Evolutionary conservation across 2,113 vertebrate species (phyloP).

Genomic region (Sminthopsis crassicaudata): DNA sequence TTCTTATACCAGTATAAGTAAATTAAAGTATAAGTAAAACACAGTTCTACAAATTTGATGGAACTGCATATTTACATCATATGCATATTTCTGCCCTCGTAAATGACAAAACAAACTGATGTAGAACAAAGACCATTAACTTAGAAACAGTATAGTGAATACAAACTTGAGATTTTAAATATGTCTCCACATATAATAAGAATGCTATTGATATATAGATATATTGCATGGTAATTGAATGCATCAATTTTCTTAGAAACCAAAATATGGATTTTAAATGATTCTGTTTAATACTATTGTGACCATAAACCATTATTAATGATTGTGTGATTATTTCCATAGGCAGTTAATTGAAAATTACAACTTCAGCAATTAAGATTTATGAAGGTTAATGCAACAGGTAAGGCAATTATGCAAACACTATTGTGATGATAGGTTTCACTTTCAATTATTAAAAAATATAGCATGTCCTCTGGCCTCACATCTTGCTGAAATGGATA

Average conservation of each 20-base stretch:
- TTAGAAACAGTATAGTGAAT: neutral
- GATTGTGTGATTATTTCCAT: neutral
- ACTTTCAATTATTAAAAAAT: constrained; percentile 57
- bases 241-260: constrained; percentile 19
- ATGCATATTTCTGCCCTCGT: neutral
- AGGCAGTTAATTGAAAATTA: constrained; percentile 4
- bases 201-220: constrained; percentile 1
- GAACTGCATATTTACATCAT: neutral
- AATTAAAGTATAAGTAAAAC: neutral
- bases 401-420: constrained; percentile 22
- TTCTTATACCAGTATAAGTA: constrained; percentile 41
- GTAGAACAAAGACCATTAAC: constrained; percentile 19
- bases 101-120: neutral
- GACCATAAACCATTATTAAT: neutral
- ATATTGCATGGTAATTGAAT: constrained; percentile 2
- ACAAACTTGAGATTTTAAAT: constrained; percentile 8
- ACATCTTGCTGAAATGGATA: constrained; percentile 13
- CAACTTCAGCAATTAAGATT: neutral
- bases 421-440: constrained; percentile 36
- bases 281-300: constrained; percentile 44
- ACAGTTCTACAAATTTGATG: neutral
- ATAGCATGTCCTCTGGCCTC: neutral
- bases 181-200: neutral
- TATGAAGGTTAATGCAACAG: constrained; percentile 45
- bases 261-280: neutral